Base-by-base conservation (phyloP, 2,888 invertebrate species). In the Mesorhabditis spiculigera region DNA sequence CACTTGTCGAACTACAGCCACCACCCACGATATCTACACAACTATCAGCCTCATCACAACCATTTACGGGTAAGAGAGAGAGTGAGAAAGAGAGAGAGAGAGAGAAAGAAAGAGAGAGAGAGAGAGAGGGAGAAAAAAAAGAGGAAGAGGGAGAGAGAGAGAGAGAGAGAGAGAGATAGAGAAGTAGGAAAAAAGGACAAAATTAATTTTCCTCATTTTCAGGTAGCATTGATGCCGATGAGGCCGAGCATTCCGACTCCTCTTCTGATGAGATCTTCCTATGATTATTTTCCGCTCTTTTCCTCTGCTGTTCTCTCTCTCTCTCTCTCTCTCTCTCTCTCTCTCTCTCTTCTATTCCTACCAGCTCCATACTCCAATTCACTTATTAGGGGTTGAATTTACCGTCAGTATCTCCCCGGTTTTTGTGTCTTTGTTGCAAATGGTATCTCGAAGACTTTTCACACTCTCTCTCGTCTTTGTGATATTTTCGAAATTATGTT, bases 1-100 rank as follows among this genome's bases (percentile, higher is more conserved):
- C 78, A 42, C 68, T 79, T n/a, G 78, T 81, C 42, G 81, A 81
- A 73, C 75, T 79, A 45, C 80, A 80, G 67, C 74, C 74, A 44
- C 65, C 63, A 45, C 45, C 42, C 4, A 5, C 8, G 28, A 28
- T 28, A 28, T 28, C 28, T 28, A 28, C 28, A 28, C 28, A 28
- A 28, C 28, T 28, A 28, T 28, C 28, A 28, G 28, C 28, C 28
- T 28, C 28, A 28, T 28, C 28, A 28, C 28, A 28, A 28, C 28
- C 28, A 28, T 28, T 28, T 28, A 28, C 28, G 28, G 28, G 28
- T 28, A 28, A 28, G 28, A 28, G 28, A 28, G 28, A 28, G 3
- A 28, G 28, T 1, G 28, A 28, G 28, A 28, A 3, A 28, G 28
- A 28, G 28, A 1, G 28, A 1, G 28, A 28, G 28, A 28, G 28